Conservation (phyloP, 2,888 invertebrate genomes). For the Lycia hirtaria region DNA sequence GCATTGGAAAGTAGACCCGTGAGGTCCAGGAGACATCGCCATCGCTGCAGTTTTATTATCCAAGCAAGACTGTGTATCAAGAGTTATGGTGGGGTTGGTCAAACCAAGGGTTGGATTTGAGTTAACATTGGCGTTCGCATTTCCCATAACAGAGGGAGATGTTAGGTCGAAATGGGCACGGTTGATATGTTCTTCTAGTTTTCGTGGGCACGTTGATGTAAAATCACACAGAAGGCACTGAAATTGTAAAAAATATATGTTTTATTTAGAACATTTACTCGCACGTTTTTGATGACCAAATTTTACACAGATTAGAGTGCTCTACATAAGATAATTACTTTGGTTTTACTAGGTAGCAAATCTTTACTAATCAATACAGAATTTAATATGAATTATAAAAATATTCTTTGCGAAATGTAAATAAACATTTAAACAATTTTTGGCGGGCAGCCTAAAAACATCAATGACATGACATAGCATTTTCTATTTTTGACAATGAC, state of each 20-base stretch:
- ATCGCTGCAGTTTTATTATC: slow-evolving; percentile 62
- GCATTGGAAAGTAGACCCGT: slow-evolving; percentile 87
- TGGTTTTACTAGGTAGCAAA: neutral
- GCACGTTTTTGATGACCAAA: too few species aligned
- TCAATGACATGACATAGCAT: neutral
- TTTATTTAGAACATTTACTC: too few species aligned
- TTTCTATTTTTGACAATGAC: neutral
- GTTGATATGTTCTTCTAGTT: slow-evolving; percentile 93
- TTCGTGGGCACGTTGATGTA: slow-evolving; percentile 89
- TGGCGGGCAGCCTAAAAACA: neutral
- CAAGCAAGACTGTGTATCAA: slow-evolving; percentile 62
- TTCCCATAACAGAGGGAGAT: slow-evolving; percentile 86
- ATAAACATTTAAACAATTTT: neutral
- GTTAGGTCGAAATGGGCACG: slow-evolving; percentile 93
- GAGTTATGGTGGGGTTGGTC: slow-evolving; percentile 65
- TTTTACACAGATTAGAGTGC: neutral
- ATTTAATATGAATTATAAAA: neutral
- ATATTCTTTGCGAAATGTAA: neutral
- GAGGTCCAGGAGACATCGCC: slow-evolving; percentile 78
- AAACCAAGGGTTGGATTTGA: slow-evolving; percentile 66
- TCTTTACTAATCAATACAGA: neutral
- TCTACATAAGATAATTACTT: neutral
- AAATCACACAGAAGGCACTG: slow-evolving; percentile 92
- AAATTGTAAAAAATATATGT: slow-evolving; percentile 36
- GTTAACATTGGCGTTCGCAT: slow-evolving; percentile 71